phyloP scores from a whole-genome alignment of 1,140 invertebrate genomes.

The Tetramorium alpestre region DNA sequence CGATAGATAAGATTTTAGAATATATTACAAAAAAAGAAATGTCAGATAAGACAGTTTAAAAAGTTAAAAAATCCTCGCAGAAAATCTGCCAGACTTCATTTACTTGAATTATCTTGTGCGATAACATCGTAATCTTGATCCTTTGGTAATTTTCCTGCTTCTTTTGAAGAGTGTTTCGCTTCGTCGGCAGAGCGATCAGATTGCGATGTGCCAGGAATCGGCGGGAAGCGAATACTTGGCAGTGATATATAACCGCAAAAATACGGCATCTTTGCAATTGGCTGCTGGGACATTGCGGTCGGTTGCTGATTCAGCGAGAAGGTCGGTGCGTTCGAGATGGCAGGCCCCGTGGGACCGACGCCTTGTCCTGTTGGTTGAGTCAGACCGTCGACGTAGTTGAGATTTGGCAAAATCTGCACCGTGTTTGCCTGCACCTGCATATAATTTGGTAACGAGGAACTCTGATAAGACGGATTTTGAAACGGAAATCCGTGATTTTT shows the following conservation, averaged over 20 bases:
- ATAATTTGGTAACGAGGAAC: not conserved
- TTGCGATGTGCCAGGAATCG: conserved; percentile 9
- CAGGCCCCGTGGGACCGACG: conserved; percentile 3
- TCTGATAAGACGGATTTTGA: not conserved
- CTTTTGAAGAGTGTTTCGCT: not conserved
- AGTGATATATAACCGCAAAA: conserved; percentile 76
- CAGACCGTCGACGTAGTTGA: not conserved
- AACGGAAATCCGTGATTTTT: not conserved
- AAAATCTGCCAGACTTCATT: not conserved
- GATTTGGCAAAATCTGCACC: conserved; percentile 24
- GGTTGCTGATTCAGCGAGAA: conserved; percentile 22
- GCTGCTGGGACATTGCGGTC: conserved; percentile 22
- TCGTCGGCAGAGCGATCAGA: not conserved
- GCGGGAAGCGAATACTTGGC: conserved; percentile 70
- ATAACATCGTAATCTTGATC: not conserved
- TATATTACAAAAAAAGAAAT: not conserved
- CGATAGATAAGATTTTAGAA: not conserved
- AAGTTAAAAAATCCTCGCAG: not conserved
- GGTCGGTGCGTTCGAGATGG: not conserved
- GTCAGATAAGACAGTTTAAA: not conserved
- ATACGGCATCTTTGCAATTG: conserved; percentile 51
- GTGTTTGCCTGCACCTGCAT: conserved; percentile 47
- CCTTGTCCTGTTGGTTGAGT: not conserved
- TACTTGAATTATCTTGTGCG: not conserved
- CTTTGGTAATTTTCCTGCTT: not conserved